A percentile compares a stretch with the other conserved stretches of the same genome.
phyloP scores from a whole-genome alignment of 2,797 vertebrate species.

The Gymnocypris eckloni region DNA sequence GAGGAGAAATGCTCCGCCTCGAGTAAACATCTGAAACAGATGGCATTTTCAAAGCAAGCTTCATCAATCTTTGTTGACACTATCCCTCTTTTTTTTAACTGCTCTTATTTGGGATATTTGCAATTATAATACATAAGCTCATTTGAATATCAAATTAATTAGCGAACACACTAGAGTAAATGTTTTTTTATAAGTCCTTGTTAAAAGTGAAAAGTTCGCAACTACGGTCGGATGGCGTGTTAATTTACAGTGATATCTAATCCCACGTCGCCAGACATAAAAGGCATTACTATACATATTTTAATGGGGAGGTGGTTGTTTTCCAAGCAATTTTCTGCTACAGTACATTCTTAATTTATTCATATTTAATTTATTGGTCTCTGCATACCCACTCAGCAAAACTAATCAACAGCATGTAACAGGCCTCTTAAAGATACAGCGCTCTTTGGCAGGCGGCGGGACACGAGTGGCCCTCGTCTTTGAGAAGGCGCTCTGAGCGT shows the following conservation, averaged over 20 bases:
- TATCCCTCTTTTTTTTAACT: slow-evolving; percentile 77
- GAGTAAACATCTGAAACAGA: slow-evolving; percentile 80
- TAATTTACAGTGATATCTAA: slow-evolving; percentile 91
- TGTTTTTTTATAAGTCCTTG: slow-evolving; percentile 88
- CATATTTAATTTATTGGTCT: slow-evolving; percentile 87
- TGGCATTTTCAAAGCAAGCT: slow-evolving; percentile 74
- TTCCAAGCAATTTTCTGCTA: slow-evolving; percentile 89
- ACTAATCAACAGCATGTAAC: slow-evolving; percentile 83
- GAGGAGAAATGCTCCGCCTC: slow-evolving; percentile 52
- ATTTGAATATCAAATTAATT: slow-evolving; percentile 93
- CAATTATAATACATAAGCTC: slow-evolving; percentile 85
- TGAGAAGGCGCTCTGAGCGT: slow-evolving; percentile 7
- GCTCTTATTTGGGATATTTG: slow-evolving; percentile 87
- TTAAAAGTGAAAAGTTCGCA: slow-evolving; percentile 90
- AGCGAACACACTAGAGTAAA: slow-evolving; percentile 89
- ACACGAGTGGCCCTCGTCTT: slow-evolving; percentile 36
- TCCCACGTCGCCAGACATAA: slow-evolving; percentile 84
- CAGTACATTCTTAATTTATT: slow-evolving; percentile 89
- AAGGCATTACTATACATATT: slow-evolving; percentile 88
- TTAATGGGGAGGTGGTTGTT: slow-evolving; percentile 88
- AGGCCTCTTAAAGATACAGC: slow-evolving; percentile 81
- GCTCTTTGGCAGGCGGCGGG: slow-evolving; percentile 65
- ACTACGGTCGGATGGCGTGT: slow-evolving; percentile 85
- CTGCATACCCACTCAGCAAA: slow-evolving; percentile 82
- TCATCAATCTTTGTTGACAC: slow-evolving; percentile 86